Base-by-base conservation (phyloP, 2,888 invertebrate genomes). In the Idaea dimidiata region DNA sequence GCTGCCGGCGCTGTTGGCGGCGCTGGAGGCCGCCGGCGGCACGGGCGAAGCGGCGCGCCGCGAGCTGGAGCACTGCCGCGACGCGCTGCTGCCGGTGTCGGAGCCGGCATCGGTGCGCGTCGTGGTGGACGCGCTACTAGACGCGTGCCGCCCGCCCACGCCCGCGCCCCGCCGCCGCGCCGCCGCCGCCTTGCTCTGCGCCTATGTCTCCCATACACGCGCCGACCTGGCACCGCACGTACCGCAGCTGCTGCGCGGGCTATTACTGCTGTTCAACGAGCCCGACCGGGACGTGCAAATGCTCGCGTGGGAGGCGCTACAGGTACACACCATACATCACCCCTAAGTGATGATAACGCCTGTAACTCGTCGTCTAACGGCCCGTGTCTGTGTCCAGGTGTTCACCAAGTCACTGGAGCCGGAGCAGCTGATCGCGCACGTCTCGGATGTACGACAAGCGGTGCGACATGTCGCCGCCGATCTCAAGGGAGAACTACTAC, bases 11-110 rank as follows among this genome's bases (percentile, higher is more conserved):
- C 93, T 99, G 69, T 94, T 99, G 65, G 93, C 93, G 24, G 96
- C 97, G 63, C 91, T 98, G 60, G 95, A 94, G 0, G 93, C 94
- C 53, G 95, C 97, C 4, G 94, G 95, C 73, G 95, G 94, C 55
- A 93, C 94, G 18, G 87, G 94, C 0, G 32, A 10, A 4, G 91
- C 93, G 64, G 96, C 96, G 86, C 85, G 88, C 16, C 91, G 95
- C 89, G 98, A 99, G 89, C 90, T 98, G 62, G 97, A 97, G 77
- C 97, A 99, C 84, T 99, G 99, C 82, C 96, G 98, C 82, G 95
- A 97, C 59, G 99, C 99, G 54, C 96, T 99, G 68, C 91, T 99
- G 72, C 98, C 99, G 0, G 97, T 99, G 1, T 94, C 94, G 0
- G 98, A 98, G 80, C 97, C 98, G 81, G 94, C 95, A 24, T 99